Evolutionary conservation across 2,113 vertebrate species (phyloP).

Genomic region (Phylloscopus trochiloides): DNA sequence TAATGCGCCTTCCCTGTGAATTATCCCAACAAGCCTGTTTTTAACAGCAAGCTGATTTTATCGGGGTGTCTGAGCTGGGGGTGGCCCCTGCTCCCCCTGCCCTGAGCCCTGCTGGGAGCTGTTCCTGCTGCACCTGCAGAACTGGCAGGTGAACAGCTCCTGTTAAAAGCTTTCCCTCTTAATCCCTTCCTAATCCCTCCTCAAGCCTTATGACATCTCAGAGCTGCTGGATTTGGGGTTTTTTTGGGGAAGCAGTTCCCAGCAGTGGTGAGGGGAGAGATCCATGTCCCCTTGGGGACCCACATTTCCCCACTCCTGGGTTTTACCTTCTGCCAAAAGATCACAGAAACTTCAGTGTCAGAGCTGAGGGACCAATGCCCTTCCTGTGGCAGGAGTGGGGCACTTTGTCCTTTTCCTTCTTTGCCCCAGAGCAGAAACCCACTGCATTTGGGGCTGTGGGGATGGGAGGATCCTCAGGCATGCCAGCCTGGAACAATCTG

Average conservation of each 20-base stretch:
- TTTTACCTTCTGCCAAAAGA: neutral
- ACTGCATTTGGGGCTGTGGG: neutral
- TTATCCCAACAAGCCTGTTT: neutral
- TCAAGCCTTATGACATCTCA: neutral
- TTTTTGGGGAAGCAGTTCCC: neutral
- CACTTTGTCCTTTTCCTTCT: neutral
- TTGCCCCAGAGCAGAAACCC: accelerated
- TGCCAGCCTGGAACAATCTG: neutral
- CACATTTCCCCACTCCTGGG: neutral
- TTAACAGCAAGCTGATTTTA: neutral
- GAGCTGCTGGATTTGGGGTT: neutral
- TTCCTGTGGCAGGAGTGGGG: neutral
- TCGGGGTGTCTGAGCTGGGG: neutral
- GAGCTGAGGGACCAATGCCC: neutral
- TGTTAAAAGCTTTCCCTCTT: neutral
- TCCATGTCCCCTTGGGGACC: neutral
- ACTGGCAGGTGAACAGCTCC: neutral
- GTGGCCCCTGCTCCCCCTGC: neutral
- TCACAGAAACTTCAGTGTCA: neutral
- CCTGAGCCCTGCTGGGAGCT: neutral
- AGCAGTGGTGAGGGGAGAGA: accelerated
- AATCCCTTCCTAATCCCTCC: neutral
- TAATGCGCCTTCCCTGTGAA: neutral
- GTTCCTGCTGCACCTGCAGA: neutral
- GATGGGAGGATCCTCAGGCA: neutral